Evolutionary conservation across 2,113 vertebrate species (phyloP), one percentile per base, ranked within the genome.

Genomic region (Anolis carolinensis): DNA sequence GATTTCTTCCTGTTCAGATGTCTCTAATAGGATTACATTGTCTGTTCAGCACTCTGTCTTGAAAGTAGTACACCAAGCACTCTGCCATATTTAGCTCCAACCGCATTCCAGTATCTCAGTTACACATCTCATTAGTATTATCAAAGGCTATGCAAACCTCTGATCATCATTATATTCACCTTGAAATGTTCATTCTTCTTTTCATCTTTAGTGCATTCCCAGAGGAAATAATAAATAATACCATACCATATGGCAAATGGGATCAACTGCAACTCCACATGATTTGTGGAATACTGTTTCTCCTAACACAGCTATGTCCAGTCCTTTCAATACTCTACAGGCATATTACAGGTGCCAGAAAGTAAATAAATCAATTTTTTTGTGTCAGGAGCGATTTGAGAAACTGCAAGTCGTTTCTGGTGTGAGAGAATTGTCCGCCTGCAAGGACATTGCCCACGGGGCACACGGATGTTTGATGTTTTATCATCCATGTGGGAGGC

Each of bases 171-270:
- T 94, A 88, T 82, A 30, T 86, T 89, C 21, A 89, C 77, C 88
- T 91, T 83, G 39, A 88, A 67, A 91, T 74, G 75, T 86, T 91
- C 85, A 72, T 44, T 90, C 93, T 85, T 91, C 62, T 79, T 90
- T 90, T 90, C 52, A 79, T 84, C 90, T 88, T 90, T 65, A 50
- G 23, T 5, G 0, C 10, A 1, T 76, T 94, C 90, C 87, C 90
- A 84, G 87, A 90, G 84, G 92, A 93, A 93, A 94, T 30, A 80
- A 79, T 84, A 86, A 91, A 85, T 82, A 94, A 83, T 84, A 90
- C 82, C 83, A 82, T 7, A 55, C 86, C 92, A 93, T 91, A 93
- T 94, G 94, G 94, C 75, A 91, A 92, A 94, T 85, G 72, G 89
- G 90, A 92, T 93, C 90, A 91, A 81, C 84, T 79, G 52, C 13